Evolutionary conservation across 1,140 invertebrate genomes (phyloP).

Genomic region (Hesperophylax magnus): DNA sequence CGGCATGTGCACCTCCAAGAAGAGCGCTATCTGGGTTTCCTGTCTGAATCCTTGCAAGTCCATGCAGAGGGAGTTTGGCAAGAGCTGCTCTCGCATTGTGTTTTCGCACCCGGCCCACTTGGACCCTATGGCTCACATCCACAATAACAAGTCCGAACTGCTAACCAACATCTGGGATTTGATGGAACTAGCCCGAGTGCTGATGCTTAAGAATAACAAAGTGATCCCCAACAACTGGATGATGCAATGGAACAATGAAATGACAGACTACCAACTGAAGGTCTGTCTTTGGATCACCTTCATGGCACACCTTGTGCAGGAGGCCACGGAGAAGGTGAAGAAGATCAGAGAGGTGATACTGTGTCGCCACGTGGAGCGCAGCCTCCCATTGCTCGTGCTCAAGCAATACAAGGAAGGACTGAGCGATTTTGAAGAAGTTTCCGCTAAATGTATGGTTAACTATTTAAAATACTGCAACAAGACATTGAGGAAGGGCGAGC

Average conservation of each 20-base stretch:
- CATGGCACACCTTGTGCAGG: neutral
- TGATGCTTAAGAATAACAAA: neutral
- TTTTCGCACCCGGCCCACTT: neutral
- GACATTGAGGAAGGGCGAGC: neutral
- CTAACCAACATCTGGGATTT: conserved; percentile 31
- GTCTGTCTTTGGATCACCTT: conserved; percentile 29
- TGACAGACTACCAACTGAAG: conserved; percentile 23
- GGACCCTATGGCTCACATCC: conserved; percentile 14
- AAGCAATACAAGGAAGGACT: conserved; percentile 4
- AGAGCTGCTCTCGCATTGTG: neutral
- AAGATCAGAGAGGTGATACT: conserved; percentile 16
- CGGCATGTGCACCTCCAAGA: conserved; percentile 29
- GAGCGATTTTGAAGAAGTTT: conserved; percentile 17
- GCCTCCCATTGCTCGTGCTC: neutral
- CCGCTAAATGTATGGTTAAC: neutral
- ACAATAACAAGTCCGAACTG: neutral
- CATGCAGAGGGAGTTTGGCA: neutral
- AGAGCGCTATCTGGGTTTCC: conserved; percentile 28
- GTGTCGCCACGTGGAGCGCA: neutral
- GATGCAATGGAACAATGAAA: neutral
- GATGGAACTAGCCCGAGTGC: conserved; percentile 20
- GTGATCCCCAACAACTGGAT: neutral
- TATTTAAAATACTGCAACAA: conserved; percentile 16
- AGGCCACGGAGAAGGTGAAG: neutral
- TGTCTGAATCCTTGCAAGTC: conserved; percentile 22